phyloP scores from a whole-genome alignment of 2,888 invertebrate genomes.

The Nomada lathburiana region DNA sequence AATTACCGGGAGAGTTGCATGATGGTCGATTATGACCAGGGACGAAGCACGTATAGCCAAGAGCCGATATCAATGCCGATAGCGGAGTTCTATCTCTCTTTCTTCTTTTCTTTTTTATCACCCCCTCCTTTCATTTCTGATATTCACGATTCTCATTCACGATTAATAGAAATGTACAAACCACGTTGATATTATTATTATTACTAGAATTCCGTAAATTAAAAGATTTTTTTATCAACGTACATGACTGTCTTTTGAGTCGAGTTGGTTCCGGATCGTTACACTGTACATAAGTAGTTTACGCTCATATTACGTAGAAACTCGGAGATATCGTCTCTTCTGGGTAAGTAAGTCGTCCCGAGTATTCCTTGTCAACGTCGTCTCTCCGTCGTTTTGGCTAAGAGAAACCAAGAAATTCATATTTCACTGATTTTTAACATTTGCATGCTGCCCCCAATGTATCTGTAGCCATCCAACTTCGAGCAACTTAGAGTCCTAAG shows the following conservation, averaged over 20 bases:
- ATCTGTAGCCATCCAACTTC: slow-evolving; percentile 90
- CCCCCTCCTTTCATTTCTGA: neutral
- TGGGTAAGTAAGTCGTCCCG: slow-evolving; percentile 56
- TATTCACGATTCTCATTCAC: neutral
- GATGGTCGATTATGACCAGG: slow-evolving; percentile 35
- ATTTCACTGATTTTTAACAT: slow-evolving; percentile 76
- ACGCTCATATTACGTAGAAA: slow-evolving; percentile 5
- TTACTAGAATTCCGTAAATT: slow-evolving; percentile 27
- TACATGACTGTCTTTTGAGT: neutral
- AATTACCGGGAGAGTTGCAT: slow-evolving; percentile 25
- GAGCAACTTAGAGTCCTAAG: slow-evolving; percentile 92
- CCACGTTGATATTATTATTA: neutral
- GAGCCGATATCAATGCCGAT: slow-evolving; percentile 50
- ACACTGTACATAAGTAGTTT: neutral
- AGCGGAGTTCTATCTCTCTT: neutral
- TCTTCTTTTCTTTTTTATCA: neutral
- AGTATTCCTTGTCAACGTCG: neutral
- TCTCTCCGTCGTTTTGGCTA: neutral
- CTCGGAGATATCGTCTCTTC: slow-evolving; percentile 54
- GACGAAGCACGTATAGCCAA: slow-evolving; percentile 49
- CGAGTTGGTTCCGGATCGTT: neutral
- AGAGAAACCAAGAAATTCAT: slow-evolving; percentile 8
- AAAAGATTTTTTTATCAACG: slow-evolving; percentile 21
- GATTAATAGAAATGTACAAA: slow-evolving; percentile 19
- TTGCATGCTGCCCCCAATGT: slow-evolving; percentile 82